These are phyloP conservation scores for Bombylius major DNA, from an alignment of 2,888 invertebrate genomes.

Conservation along the genomic window DNA sequence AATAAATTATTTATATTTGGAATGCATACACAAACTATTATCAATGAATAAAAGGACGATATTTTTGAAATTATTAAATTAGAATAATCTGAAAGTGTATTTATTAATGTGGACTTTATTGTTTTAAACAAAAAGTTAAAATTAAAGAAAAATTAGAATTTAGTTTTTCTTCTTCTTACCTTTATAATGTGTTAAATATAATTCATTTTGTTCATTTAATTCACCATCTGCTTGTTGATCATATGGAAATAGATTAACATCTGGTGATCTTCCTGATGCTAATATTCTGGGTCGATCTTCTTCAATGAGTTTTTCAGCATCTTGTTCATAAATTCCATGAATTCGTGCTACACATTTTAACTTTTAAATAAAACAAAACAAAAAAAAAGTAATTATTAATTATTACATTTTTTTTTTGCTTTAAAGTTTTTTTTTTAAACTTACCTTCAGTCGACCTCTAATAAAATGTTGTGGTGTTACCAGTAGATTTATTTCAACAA, in stretches of 20 bases:
- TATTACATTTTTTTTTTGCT: not conserved
- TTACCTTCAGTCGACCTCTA: conserved; percentile 31
- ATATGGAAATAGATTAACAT: conserved; percentile 30
- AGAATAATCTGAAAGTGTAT: too few relatives aligned
- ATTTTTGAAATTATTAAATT: too few relatives aligned
- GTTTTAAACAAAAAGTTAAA: too few relatives aligned
- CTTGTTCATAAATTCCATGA: conserved; percentile 33
- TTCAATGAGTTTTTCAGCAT: conserved; percentile 32
- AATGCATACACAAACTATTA: too few relatives aligned
- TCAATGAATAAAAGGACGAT: too few relatives aligned
- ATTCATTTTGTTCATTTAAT: conserved; percentile 31
- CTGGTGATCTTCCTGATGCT: conserved; percentile 35
- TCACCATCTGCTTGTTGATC: conserved; percentile 29
- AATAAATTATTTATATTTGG: too few relatives aligned
- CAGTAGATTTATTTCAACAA: conserved; percentile 31
- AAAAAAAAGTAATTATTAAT: not conserved
- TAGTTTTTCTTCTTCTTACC: conserved; percentile 20
- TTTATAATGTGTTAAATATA: conserved; percentile 29
- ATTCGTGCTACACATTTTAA: conserved; percentile 34
- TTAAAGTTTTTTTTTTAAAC: not conserved
- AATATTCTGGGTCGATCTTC: conserved; percentile 36
- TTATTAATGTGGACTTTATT: too few relatives aligned
- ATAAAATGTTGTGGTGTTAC: conserved; percentile 32
- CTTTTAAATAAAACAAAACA: conserved; percentile 17
- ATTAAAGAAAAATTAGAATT: not conserved